Evolutionary conservation across 2,113 vertebrate genomes (phyloP).

Genomic region (Hirundichthys speculiger): DNA sequence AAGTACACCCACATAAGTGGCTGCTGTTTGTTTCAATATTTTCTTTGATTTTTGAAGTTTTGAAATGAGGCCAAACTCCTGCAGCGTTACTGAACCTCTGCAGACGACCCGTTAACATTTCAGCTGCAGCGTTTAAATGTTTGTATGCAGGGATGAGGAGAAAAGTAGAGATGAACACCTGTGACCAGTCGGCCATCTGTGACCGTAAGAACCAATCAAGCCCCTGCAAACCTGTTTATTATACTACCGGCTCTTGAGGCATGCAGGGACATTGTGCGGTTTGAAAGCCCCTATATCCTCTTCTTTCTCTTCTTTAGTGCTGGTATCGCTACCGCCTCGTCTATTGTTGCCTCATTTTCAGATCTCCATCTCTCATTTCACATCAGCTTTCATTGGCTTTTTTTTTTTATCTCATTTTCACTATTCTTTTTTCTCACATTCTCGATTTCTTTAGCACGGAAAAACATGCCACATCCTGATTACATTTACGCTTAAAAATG

Average conservation of each 20-base stretch:
- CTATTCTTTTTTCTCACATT: neutral
- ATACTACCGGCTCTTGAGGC: slow-evolving; percentile 42
- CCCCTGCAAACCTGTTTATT: slow-evolving; percentile 37
- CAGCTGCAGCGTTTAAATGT: slow-evolving; percentile 38
- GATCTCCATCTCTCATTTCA: slow-evolving; percentile 41
- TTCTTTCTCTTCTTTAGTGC: slow-evolving; percentile 28
- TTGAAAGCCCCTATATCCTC: slow-evolving; percentile 37
- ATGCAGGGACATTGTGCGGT: slow-evolving; percentile 61
- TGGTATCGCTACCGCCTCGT: slow-evolving; percentile 30
- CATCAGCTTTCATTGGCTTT: slow-evolving; percentile 8
- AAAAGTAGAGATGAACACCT: slow-evolving; percentile 47
- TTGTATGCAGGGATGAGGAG: neutral
- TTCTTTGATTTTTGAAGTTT: no score
- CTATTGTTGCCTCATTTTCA: slow-evolving; percentile 31
- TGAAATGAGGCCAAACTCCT: no score
- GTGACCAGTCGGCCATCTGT: slow-evolving; percentile 51
- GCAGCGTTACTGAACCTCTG: slow-evolving; percentile 11
- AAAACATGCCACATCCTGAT: neutral
- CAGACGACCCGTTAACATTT: slow-evolving; percentile 1
- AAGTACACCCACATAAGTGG: no score
- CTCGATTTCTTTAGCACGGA: neutral
- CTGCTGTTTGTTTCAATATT: no score
- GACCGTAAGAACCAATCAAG: slow-evolving; percentile 23
- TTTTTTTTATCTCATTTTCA: slow-evolving; percentile 37
- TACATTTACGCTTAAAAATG: neutral